phyloP scores from a whole-genome alignment of 2,113 vertebrate genomes.

The Seriola quinqueradiata region DNA sequence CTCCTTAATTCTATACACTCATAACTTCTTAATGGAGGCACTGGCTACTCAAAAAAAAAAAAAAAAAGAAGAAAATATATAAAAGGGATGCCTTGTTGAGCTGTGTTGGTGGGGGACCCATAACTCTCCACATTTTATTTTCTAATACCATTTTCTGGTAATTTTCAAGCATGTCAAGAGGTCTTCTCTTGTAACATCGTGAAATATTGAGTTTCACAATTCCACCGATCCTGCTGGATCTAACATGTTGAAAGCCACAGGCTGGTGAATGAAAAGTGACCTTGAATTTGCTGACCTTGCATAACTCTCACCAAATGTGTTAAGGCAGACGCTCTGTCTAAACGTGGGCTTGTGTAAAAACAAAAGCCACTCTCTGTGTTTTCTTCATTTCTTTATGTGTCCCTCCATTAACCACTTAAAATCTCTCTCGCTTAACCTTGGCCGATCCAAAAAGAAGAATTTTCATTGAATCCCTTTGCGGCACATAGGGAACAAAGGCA shows the following conservation, averaged over 20 bases:
- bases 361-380: slow-evolving; percentile 38
- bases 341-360: slow-evolving; percentile 29
- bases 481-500: not conserved
- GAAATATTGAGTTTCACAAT: slow-evolving; percentile 61
- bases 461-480: not conserved
- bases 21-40: slow-evolving; percentile 60
- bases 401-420: slow-evolving; percentile 11
- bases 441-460: slow-evolving; percentile 19
- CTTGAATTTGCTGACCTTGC: slow-evolving; percentile 49
- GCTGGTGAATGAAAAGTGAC: slow-evolving; percentile 47
- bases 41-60: slow-evolving; percentile 39
- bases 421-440: slow-evolving; percentile 34
- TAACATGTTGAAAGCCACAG: slow-evolving; percentile 37
- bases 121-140: slow-evolving; percentile 41
- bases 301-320: slow-evolving; percentile 57
- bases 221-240: slow-evolving; percentile 35
- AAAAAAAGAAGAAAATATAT: not conserved
- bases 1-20: slow-evolving; percentile 37
- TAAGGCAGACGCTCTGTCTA: slow-evolving; percentile 22
- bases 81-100: slow-evolving; percentile 44
- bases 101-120: slow-evolving; percentile 23
- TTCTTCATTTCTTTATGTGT: not conserved
- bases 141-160: slow-evolving; percentile 59
- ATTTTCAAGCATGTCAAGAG: slow-evolving; percentile 63
- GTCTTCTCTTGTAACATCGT: slow-evolving; percentile 54